Evolutionary conservation across 2,797 vertebrate species (phyloP).

Genomic region (Falco peregrinus): DNA sequence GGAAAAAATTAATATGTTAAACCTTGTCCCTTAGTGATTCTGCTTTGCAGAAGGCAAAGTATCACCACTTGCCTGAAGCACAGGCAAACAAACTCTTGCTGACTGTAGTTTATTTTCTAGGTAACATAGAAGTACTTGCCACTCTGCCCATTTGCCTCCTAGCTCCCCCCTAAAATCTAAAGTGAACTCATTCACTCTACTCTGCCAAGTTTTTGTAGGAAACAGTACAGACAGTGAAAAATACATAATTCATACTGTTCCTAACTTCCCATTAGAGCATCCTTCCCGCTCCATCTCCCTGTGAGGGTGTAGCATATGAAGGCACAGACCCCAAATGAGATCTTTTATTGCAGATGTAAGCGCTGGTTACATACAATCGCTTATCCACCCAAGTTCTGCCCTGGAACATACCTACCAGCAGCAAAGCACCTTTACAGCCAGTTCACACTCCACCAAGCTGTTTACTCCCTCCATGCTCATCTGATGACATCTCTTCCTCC

Average conservation of each 20-base stretch:
- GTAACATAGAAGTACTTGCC: neutral
- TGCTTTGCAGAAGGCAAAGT: neutral
- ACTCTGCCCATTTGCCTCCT: neutral
- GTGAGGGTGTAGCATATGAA: neutral
- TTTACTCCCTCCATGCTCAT: too few relatives aligned
- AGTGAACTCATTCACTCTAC: neutral
- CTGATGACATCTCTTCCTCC: too few relatives aligned
- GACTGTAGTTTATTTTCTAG: neutral
- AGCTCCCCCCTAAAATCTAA: neutral
- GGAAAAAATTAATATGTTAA: neutral
- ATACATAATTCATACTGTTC: neutral
- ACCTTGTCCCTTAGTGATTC: neutral
- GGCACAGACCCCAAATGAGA: too few relatives aligned
- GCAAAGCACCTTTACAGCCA: too few relatives aligned
- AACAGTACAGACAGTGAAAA: neutral
- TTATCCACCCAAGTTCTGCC: too few relatives aligned
- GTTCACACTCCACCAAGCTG: too few relatives aligned
- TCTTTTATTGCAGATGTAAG: too few relatives aligned
- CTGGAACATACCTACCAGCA: too few relatives aligned
- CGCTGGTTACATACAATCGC: too few relatives aligned
- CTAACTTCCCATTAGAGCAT: neutral
- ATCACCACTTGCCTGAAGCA: neutral
- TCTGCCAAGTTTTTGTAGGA: neutral
- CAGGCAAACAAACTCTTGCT: neutral
- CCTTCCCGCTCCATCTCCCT: neutral